A percentile compares a stretch with the other conserved stretches of the same genome.
Conservation (phyloP, 1,140 invertebrate genomes). For the Drosophila varians region DNA sequence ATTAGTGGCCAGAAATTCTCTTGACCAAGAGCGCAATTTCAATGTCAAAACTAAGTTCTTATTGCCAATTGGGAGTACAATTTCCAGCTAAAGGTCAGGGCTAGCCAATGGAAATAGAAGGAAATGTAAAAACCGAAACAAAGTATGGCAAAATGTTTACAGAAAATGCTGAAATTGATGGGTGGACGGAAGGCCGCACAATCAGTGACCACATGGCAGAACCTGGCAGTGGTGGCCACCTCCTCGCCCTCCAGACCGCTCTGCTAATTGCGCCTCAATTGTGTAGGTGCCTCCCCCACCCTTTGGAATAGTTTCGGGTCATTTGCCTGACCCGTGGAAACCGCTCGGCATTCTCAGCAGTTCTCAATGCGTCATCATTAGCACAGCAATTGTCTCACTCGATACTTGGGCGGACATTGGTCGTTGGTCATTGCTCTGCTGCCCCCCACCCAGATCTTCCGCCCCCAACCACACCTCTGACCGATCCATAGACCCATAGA, state of each 20-base stretch:
- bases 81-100: conserved; percentile 35
- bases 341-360: conserved; percentile 21
- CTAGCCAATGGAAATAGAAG: conserved; percentile 20
- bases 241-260: neutral
- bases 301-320: conserved; percentile 40
- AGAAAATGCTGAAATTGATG: conserved; percentile 13
- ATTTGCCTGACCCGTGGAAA: conserved; percentile 42
- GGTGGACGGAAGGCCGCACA: conserved; percentile 20
- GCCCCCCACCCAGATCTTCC: conserved; percentile 5
- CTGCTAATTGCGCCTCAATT: conserved; percentile 37
- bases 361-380: conserved; percentile 42
- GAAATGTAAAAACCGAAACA: conserved; percentile 18
- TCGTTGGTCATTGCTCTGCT: conserved; percentile 37
- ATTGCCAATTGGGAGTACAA: conserved; percentile 2
- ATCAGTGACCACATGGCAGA: conserved; percentile 28
- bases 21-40: conserved; percentile 42
- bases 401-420: conserved; percentile 29
- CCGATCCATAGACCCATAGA: neutral
- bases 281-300: neutral
- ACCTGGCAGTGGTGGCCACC: neutral
- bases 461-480: neutral
- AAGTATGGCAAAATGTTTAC: conserved; percentile 28
- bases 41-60: conserved; percentile 30
- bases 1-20: conserved; percentile 1
- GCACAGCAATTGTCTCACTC: conserved; percentile 42